A percentile compares a stretch with the other conserved stretches of the same genome.
Conservation (phyloP, 2,888 invertebrate species). For the Lymantria monacha region DNA sequence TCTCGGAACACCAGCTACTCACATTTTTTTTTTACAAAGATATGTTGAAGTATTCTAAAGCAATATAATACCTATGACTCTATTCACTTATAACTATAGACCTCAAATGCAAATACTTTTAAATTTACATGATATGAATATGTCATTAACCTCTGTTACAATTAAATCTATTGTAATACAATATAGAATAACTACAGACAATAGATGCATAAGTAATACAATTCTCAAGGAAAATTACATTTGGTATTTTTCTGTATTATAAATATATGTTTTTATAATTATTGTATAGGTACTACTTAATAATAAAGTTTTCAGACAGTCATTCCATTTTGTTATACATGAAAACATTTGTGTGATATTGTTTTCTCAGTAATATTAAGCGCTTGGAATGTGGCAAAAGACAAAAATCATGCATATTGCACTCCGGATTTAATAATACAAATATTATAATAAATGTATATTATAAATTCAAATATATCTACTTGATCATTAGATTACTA, state of each 20-base stretch:
- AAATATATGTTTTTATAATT: conserved; percentile 13
- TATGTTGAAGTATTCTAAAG: conserved; percentile 82
- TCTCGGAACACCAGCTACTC: conserved; percentile 58
- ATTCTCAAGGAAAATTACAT: conserved; percentile 28
- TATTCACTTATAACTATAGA: conserved; percentile 80
- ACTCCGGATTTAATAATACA: conserved; percentile 61
- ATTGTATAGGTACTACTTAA: conserved; percentile 13
- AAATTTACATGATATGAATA: conserved; percentile 83
- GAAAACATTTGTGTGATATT: conserved; percentile 6
- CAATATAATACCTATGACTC: conserved; percentile 80
- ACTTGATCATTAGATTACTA: conserved; percentile 63
- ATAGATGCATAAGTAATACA: conserved; percentile 46
- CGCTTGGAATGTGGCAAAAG: conserved; percentile 75
- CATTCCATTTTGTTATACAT: conserved; percentile 13
- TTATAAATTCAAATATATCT: conserved; percentile 59
- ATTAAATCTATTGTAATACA: conserved; percentile 54
- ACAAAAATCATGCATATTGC: conserved; percentile 78
- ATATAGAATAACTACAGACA: conserved; percentile 63
- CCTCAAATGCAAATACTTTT: conserved; percentile 82
- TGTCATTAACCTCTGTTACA: conserved; percentile 78
- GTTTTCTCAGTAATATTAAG: conserved; percentile 36
- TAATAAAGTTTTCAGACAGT: conserved; percentile 12
- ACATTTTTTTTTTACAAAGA: conserved; percentile 70
- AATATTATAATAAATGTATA: conserved; percentile 42
- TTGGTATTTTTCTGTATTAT: conserved; percentile 21